Percentiles rank a stretch among this genome's conserved stretches.
phyloP scores from a whole-genome alignment of 2,113 vertebrate species.

The Bubo blakistoni region DNA sequence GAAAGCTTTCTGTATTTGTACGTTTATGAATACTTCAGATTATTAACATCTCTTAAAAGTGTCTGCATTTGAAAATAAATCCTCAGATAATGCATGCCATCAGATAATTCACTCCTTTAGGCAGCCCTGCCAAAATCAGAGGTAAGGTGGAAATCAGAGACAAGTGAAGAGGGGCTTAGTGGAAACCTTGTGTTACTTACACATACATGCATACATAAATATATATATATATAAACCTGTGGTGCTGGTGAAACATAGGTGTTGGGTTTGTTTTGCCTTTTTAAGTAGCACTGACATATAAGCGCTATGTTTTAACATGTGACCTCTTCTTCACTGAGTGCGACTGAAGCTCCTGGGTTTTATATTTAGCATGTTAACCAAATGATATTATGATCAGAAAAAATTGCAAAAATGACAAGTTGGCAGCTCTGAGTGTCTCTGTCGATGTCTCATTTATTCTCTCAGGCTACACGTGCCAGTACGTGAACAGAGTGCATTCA shows the following conservation, averaged over 20 bases:
- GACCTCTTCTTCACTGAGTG: neutral
- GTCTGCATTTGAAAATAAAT: neutral
- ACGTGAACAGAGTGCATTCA: neutral
- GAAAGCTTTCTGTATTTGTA: neutral
- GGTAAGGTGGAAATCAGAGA: neutral
- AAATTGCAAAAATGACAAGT: neutral
- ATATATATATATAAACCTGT: neutral
- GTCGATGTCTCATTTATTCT: neutral
- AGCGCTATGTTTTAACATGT: neutral
- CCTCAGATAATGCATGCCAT: neutral
- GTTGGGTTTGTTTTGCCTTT: neutral
- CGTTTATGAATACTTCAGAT: neutral
- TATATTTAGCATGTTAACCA: neutral
- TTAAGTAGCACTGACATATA: neutral
- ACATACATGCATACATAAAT: neutral
- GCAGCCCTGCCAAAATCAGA: neutral
- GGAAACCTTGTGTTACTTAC: neutral
- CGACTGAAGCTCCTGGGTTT: neutral
- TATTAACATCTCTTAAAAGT: neutral
- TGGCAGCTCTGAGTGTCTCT: neutral
- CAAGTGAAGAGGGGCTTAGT: neutral
- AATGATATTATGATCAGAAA: neutral
- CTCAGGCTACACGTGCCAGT: neutral
- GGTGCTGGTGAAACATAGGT: neutral
- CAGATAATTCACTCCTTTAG: neutral